Conservation (phyloP, 92 coral and sea anemone genomes). For the Palythoa grandiflora region DNA sequence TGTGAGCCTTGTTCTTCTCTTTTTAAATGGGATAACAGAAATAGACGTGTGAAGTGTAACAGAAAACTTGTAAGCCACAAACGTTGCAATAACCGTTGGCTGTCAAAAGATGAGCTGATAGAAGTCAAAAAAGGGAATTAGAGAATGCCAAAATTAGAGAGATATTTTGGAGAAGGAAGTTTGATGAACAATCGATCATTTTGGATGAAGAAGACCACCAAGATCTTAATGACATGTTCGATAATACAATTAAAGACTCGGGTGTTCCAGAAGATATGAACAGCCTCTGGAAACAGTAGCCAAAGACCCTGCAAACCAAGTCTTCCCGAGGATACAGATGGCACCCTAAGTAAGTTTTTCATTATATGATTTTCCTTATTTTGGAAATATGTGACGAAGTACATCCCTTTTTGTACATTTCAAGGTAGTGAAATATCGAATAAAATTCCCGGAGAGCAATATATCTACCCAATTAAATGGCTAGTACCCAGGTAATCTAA, state of each 20-base stretch:
- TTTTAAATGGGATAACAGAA: no score
- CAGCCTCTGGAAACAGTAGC: slow-evolving; percentile 7
- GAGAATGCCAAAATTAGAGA: background rate
- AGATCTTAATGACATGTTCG: slow-evolving; percentile 4
- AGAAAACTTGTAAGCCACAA: no score
- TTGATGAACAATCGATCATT: background rate
- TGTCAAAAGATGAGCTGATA: no score
- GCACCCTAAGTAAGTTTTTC: slow-evolving; percentile 39
- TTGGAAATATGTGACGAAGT: background rate
- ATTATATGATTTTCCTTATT: background rate
- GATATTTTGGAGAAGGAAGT: background rate
- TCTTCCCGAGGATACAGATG: slow-evolving; percentile 18
- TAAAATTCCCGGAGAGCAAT: no score
- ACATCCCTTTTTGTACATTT: background rate
- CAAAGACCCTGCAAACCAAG: background rate
- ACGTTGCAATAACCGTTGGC: no score
- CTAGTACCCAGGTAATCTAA: no score
- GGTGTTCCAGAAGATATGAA: slow-evolving; percentile 25
- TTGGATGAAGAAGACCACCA: slow-evolving; percentile 11
- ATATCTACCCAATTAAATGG: no score
- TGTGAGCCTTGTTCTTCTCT: no score
- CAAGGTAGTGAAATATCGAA: background rate
- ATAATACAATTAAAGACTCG: no score
- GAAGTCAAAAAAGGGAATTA: no score
- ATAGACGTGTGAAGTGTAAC: no score